These are phyloP conservation scores for Embidobia sp. DNA, from an alignment of 2,888 invertebrate genomes.

Conservation along the genomic window DNA sequence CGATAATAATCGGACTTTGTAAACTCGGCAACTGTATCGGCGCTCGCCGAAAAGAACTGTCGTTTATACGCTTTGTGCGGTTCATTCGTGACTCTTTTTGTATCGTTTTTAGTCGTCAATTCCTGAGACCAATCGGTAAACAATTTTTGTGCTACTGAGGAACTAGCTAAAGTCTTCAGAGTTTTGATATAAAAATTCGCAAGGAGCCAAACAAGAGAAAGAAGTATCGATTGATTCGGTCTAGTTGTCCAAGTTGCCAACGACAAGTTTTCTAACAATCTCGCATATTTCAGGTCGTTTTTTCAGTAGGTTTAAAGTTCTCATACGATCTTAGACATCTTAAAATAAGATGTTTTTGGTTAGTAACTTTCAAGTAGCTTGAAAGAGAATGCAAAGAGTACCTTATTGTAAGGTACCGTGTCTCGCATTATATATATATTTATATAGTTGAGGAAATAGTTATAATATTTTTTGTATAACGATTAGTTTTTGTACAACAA, in stretches of 20 bases:
- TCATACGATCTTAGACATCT: neutral
- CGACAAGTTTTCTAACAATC: neutral
- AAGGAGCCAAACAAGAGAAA: slow-evolving; percentile 9
- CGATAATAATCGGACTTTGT: slow-evolving; percentile 73
- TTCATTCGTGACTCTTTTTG: slow-evolving; percentile 11
- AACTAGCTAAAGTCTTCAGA: slow-evolving; percentile 30
- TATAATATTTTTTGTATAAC: slow-evolving; percentile 1
- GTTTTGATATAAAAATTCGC: slow-evolving; percentile 39
- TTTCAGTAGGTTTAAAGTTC: neutral
- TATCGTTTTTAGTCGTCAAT: slow-evolving; percentile 29
- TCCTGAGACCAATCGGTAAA: slow-evolving; percentile 48
- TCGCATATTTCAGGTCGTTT: neutral
- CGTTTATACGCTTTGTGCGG: slow-evolving; percentile 44
- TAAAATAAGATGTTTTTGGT: slow-evolving; percentile 1
- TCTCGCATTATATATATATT: neutral
- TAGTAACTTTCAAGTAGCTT: neutral
- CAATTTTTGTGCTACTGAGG: slow-evolving; percentile 39
- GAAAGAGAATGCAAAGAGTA: slow-evolving; percentile 8
- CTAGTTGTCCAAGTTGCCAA: neutral
- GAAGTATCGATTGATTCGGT: slow-evolving; percentile 6
- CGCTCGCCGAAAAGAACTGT: slow-evolving; percentile 42
- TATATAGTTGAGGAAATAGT: neutral
- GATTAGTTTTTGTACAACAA: neutral
- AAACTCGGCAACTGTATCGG: slow-evolving; percentile 71
- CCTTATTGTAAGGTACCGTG: slow-evolving; percentile 15